Evolutionary conservation across 2,797 vertebrate species (phyloP), one percentile per base, ranked within the genome.

Genomic region (Hozukius guyotensis): DNA sequence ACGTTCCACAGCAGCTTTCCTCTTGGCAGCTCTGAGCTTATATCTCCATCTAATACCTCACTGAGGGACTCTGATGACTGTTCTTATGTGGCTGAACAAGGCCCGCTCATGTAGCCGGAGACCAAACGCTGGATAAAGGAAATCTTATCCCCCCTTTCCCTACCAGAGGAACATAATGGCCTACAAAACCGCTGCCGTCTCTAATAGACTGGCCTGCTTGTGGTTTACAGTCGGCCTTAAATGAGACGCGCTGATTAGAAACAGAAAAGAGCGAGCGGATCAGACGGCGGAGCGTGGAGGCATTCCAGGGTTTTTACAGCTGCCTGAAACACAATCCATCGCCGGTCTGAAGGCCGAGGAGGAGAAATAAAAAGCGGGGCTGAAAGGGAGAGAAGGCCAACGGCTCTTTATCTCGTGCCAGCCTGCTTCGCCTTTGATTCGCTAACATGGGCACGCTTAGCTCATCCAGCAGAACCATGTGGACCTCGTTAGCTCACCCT

Each of bases 391-490:
- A 65, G 59, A 31, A 71, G 76, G 85, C 84, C 67, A 56, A 27
- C 18, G 1, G 9, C 68, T 89, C 90, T 94, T 96, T 76, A 95
- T 96, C 94, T 88, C 18, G 2, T 94, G 95, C 95, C 95, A 94
- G 88, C 77, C 70, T 84, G 63, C 59, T 85, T 16, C 7, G 89
- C 88, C 82, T 93, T 94, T 94, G 88, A 93, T 89, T 92, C 62
- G 14, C 36, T 78, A 78, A 84, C 59, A 65, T 74, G 78, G 82
- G 82, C 73, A 86, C 34, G 61, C 88, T 94, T 90, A 90, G 87
- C 85, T 95, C 92, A 92, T 94, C 90, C 80, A 70, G 65, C 31
- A 65, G 76, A 81, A 79, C 82, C 94, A 96, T 88, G 87, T 92
- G 94, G 88, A 62, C 52, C 88, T 88, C 72, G 77, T 96, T 95